Evolutionary conservation across 2,888 invertebrate genomes (phyloP).

Genomic region (Liodrosophila aerea): DNA sequence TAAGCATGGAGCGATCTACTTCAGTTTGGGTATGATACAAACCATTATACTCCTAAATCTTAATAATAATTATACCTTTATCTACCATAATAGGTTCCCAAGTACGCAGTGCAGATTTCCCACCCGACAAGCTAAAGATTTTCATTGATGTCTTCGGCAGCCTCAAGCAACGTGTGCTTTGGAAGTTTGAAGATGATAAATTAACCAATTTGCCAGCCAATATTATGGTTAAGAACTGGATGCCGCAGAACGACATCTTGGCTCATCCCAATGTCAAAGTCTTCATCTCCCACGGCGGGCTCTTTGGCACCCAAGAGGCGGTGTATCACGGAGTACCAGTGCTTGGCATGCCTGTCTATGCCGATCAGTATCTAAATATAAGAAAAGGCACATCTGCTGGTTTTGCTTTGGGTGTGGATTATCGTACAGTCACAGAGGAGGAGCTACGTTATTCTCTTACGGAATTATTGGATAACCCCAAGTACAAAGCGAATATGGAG

Average conservation of each 20-base stretch:
- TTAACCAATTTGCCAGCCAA: slow-evolving; percentile 76
- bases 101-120: slow-evolving; percentile 78
- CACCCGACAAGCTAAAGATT: slow-evolving; percentile 74
- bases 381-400: slow-evolving; percentile 66
- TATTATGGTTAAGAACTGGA: slow-evolving; percentile 82
- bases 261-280: slow-evolving; percentile 81
- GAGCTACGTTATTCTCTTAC: slow-evolving; percentile 61
- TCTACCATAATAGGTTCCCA: slow-evolving; percentile 75
- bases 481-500: slow-evolving; percentile 72
- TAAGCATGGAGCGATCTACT: slow-evolving; percentile 81
- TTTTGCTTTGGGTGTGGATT: slow-evolving; percentile 67
- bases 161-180: slow-evolving; percentile 81
- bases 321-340: slow-evolving; percentile 80
- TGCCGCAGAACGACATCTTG: slow-evolving; percentile 83
- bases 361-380: slow-evolving; percentile 79
- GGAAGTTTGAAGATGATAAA: slow-evolving; percentile 82
- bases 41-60: too few relatives aligned
- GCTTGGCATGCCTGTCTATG: slow-evolving; percentile 80
- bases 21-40: slow-evolving; percentile 77
- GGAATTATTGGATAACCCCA: slow-evolving; percentile 79
- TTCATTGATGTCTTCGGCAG: slow-evolving; percentile 80
- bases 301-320: slow-evolving; percentile 80
- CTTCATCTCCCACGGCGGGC: slow-evolving; percentile 81
- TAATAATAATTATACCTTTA: too few relatives aligned
- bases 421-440: slow-evolving; percentile 61